Percentiles rank a stretch among this genome's conserved stretches.
phyloP scores from a whole-genome alignment of 2,888 invertebrate genomes.

The Mactromeris polynyma region DNA sequence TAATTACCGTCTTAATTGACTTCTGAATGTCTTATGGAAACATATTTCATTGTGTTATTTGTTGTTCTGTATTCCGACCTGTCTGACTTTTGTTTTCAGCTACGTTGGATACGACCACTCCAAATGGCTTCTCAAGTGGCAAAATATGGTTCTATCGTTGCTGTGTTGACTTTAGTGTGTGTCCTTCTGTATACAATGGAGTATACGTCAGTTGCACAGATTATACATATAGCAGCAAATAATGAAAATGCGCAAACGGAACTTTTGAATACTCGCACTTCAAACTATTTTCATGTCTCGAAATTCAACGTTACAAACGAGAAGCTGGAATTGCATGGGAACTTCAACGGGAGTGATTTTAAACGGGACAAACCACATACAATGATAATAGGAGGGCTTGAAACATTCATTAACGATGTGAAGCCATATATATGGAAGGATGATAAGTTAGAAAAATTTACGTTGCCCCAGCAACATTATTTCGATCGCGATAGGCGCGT shows the following conservation, averaged over 20 bases:
- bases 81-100: too few relatives aligned
- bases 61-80: too few relatives aligned
- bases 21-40: too few relatives aligned
- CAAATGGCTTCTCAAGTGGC: constrained; percentile 20
- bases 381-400: constrained; percentile 29
- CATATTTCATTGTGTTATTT: too few relatives aligned
- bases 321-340: constrained; percentile 6
- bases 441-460: constrained; percentile 14
- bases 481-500: constrained; percentile 31
- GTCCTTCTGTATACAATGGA: not conserved
- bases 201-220: not conserved
- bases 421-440: constrained; percentile 30
- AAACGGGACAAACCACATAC: not conserved
- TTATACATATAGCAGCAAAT: not conserved
- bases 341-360: constrained; percentile 13
- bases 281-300: constrained; percentile 34
- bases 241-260: not conserved
- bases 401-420: constrained; percentile 27
- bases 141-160: not conserved
- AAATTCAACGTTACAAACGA: constrained; percentile 29
- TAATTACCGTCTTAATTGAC: too few relatives aligned
- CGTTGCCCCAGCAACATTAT: constrained; percentile 24
- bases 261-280: not conserved
- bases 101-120: not conserved
- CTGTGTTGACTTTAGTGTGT: not conserved